phyloP scores from a whole-genome alignment of 2,113 vertebrate genomes.

The Globicephala melas region DNA sequence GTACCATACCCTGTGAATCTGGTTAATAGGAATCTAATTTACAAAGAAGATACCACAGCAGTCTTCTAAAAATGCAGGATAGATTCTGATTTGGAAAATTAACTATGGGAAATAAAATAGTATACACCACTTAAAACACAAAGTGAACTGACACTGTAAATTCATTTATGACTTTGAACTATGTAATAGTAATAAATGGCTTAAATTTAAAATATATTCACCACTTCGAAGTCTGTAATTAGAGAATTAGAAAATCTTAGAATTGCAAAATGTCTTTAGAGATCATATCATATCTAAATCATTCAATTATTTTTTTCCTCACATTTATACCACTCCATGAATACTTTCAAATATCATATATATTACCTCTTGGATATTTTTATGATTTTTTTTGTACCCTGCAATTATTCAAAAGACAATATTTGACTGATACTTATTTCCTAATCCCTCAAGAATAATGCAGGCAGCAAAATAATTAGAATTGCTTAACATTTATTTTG shows the following conservation, averaged over 20 bases:
- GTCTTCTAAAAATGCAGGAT: not conserved
- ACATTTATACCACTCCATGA: not conserved
- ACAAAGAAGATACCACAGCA: not conserved
- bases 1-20: not conserved
- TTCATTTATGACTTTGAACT: not conserved
- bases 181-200: not conserved
- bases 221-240: not conserved
- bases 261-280: not conserved
- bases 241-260: not conserved
- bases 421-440: not conserved
- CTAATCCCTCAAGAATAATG: not conserved
- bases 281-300: not conserved
- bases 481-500: not conserved
- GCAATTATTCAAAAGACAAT: not conserved
- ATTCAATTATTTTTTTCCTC: not conserved
- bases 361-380: not conserved
- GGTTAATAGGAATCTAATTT: not conserved
- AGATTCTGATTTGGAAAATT: not conserved
- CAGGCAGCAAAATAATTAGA: not conserved
- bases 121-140: not conserved
- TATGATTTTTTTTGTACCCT: not conserved
- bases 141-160: not conserved
- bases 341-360: not conserved
- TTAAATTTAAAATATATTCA: not conserved
- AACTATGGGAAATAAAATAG: not conserved